Base-by-base conservation (phyloP, 2,888 invertebrate genomes). In the Halictus ligatus region DNA sequence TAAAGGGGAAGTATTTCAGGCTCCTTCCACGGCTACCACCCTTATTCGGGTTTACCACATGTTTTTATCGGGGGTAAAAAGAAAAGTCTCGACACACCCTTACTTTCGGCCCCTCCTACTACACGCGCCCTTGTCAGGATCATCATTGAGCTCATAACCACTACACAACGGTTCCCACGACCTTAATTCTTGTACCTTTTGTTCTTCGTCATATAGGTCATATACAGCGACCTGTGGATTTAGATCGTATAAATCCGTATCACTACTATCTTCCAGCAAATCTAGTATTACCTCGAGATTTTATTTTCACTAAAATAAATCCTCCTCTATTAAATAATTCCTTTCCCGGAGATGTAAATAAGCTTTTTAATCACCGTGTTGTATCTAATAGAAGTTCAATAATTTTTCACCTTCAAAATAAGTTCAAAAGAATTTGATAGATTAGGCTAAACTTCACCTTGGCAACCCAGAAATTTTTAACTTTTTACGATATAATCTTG, bases 151-250 rank as follows among this genome's bases (percentile, higher is more conserved):
- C 83, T 88, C 78, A 82, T 78, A 85, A 85, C 72, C 80, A 46
- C 79, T 46, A 75, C 58, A 60, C 54, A 83, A 83, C 54, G 54
- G 67, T 73, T 29, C 78, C 74, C 58, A 74, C 78, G 71, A 77
- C 60, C 74, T 86, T 81, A 85, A 80, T 88, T 86, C 76, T 64
- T 74, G 3, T 67, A 75, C 73, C 83, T 85, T 88, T 90, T 82
- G 72, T 75, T 77, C 76, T 72, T 77, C 77, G 71, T 69, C 69
- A 21, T 69, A 69, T 58, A 35, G 40, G 71, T 79, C 80, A 81
- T 78, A 76, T 64, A 80, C 80, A 81, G 85, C 83, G 77, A 83
- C 90, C 79, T 90, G 88, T 88, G 81, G 88, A 90, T 88, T 90
- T 83, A 64, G 69, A 75, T 48, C 72, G 43, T 15, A 35, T n/a